Conservation (phyloP, 2,888 invertebrate species). For the Horisme vitalbata region DNA sequence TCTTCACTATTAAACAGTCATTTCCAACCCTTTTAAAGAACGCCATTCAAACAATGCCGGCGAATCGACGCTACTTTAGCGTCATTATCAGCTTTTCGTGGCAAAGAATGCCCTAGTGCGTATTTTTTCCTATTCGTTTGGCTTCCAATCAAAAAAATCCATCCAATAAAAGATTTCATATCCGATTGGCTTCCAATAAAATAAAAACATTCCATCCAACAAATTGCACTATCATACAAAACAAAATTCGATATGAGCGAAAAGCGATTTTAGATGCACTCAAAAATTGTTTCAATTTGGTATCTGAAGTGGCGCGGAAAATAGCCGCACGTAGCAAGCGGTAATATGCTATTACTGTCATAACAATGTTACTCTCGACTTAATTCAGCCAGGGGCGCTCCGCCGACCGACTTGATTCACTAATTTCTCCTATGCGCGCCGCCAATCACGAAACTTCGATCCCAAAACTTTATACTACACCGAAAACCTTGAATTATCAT, state of each 20-base stretch:
- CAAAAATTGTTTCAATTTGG: conserved; percentile 75
- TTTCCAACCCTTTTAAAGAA: conserved; percentile 37
- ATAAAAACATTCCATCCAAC: conserved; percentile 20
- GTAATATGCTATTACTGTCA: conserved; percentile 73
- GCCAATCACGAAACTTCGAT: conserved; percentile 43
- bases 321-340: conserved; percentile 61
- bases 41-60: conserved; percentile 33
- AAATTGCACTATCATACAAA: conserved; percentile 25
- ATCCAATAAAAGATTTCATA: conserved; percentile 20
- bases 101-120: conserved; percentile 23
- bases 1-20: conserved; percentile 35
- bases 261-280: conserved; percentile 59
- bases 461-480: too few relatives aligned
- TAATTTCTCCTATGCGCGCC: conserved; percentile 56
- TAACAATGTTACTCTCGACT: conserved; percentile 78
- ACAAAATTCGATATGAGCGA: conserved; percentile 31
- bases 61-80: conserved; percentile 31
- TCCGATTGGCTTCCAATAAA: conserved; percentile 22
- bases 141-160: conserved; percentile 18
- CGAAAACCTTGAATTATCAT: conserved; percentile 10
- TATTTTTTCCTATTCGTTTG: conserved; percentile 16
- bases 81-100: conserved; percentile 31
- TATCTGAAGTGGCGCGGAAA: conserved; percentile 61
- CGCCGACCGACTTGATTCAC: conserved; percentile 56
- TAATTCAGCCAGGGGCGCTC: conserved; percentile 69